A percentile compares a stretch with the other conserved stretches of the same genome.
Evolutionary conservation across 1,140 invertebrate species (phyloP).

Genomic region (Dufourea novaeangliae): DNA sequence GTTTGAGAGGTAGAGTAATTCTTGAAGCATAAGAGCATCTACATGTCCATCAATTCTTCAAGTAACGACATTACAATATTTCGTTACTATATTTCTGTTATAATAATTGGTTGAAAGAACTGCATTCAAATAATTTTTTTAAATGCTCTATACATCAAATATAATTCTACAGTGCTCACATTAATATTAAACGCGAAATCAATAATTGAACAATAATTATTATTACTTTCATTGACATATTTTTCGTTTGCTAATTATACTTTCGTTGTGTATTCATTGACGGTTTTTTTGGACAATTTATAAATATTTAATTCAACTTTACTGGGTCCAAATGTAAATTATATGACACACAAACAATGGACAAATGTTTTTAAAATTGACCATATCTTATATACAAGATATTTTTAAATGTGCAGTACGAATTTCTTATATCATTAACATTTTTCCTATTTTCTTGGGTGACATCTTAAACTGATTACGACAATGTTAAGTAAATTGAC

Average conservation of each 20-base stretch:
- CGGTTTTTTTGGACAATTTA: constrained; percentile 4
- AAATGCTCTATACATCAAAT: constrained; percentile 7
- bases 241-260: constrained; percentile 9
- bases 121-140: constrained; percentile 7
- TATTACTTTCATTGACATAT: constrained; percentile 33
- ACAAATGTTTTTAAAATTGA: constrained; percentile 7
- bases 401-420: constrained; percentile 11
- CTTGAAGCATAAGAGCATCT: constrained; percentile 30
- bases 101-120: constrained; percentile 20
- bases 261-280: constrained; percentile 26
- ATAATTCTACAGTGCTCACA: not conserved
- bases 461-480: constrained; percentile 3
- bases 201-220: constrained; percentile 8
- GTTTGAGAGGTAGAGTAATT: constrained; percentile 39
- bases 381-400: not conserved
- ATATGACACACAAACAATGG: constrained; percentile 6
- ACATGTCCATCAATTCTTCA: constrained; percentile 10
- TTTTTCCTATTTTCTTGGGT: not conserved
- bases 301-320: constrained; percentile 13
- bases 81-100: not conserved
- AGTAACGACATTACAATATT: constrained; percentile 24
- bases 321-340: constrained; percentile 3
- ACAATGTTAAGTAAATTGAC: constrained; percentile 32
- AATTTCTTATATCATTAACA: constrained; percentile 16
- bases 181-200: constrained; percentile 16